phyloP scores from a whole-genome alignment of 2,888 invertebrate genomes.

The Ophonus ardosiacus region DNA sequence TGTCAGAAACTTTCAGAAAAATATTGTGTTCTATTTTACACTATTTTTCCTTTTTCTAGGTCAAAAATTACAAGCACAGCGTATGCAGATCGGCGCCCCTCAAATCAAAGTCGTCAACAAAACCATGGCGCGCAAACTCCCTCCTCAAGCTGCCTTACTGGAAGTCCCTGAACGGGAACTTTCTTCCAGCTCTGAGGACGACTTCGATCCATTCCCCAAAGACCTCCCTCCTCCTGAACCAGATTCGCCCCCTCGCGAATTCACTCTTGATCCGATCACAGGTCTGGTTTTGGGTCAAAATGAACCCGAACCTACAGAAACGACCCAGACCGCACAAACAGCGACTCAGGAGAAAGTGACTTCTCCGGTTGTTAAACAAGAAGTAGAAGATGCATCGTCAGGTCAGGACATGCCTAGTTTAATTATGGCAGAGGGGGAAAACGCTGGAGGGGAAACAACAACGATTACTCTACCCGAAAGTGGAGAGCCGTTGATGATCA shows the following conservation, averaged over 20 bases:
- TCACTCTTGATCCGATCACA: slow-evolving; percentile 85
- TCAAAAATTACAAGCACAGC: slow-evolving; percentile 44
- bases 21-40: not conserved
- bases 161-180: slow-evolving; percentile 69
- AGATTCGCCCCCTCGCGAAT: slow-evolving; percentile 82
- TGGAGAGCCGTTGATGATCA: slow-evolving; percentile 85
- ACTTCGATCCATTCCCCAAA: slow-evolving; percentile 81
- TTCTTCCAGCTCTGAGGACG: slow-evolving; percentile 80
- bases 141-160: slow-evolving; percentile 36
- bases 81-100: slow-evolving; percentile 56
- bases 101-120: slow-evolving; percentile 60
- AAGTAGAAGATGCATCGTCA: not conserved
- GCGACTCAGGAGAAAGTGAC: slow-evolving; percentile 16
- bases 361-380: slow-evolving; percentile 16
- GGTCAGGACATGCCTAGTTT: slow-evolving; percentile 70
- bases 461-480: slow-evolving; percentile 71
- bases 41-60: not conserved
- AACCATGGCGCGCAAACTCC: not conserved
- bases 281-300: slow-evolving; percentile 80
- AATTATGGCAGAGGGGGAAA: slow-evolving; percentile 73
- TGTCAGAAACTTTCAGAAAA: no score
- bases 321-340: slow-evolving; percentile 71
- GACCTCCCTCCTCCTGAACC: slow-evolving; percentile 78
- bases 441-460: slow-evolving; percentile 67
- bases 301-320: slow-evolving; percentile 74